Base-by-base conservation (phyloP, 2,797 vertebrate species). In the Clangula hyemalis region DNA sequence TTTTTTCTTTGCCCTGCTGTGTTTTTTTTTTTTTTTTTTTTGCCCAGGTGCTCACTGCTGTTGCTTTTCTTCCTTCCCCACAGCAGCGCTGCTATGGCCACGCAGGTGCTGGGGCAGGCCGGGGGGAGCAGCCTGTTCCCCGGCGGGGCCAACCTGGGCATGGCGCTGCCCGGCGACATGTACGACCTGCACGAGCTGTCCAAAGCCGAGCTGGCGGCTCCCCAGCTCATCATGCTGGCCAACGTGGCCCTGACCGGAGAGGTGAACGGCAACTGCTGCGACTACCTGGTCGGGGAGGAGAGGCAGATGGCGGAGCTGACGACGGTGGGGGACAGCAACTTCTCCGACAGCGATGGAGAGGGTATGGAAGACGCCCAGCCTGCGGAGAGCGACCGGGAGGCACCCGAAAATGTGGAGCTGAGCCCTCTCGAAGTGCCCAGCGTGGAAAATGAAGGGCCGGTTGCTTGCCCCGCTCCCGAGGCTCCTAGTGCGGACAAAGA, bases 221-320 rank as follows among this genome's bases (percentile, higher is more conserved):
- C 99, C 45, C 99, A 99, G 98, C 98, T 99, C 70, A 99, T 99
- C 83, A 99, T 99, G 99, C 97, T 99, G 94, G 99, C 99, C 71
- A 99, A 99, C 6, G 99, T 99, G 75, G 99, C 99, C 32, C 96
- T 99, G 68, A 98, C 98, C 0, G 98, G 98, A 4, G 99, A 99
- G 90, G 97, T 98, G 4, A 97, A 93, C 14, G 97, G 98, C 89
- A 95, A 97, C 60, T 97, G 98, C 45, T 97, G 98, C 3, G 99
- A 98, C n/a, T 98, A 98, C 82, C 93, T 97, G 21, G 97, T 98
- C 43, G 98, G 98, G 2, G 99, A 99, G 60, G 99, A 99, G 90
- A 99, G 99, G 90, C 99, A 99, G 95, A 99, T 99, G 99, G 98
- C 99, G 74, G 99, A 99, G 93, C 96, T 99, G 95, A 98, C 98